These are phyloP conservation scores for Rhodinocichla rosea DNA, from an alignment of 2,113 vertebrate genomes.

Conservation along the genomic window DNA sequence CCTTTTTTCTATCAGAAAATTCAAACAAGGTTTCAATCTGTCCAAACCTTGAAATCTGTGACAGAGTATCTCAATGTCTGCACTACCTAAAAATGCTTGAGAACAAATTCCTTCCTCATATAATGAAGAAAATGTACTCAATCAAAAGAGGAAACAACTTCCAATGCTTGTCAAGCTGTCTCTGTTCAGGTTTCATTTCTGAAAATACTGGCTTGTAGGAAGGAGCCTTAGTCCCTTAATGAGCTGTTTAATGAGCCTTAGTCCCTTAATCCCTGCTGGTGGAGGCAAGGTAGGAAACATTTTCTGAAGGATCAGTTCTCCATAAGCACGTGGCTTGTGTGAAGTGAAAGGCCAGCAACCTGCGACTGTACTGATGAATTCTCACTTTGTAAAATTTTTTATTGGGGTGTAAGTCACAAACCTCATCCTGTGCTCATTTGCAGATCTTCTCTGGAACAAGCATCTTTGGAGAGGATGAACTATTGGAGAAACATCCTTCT, in stretches of 20 bases:
- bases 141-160: constrained; percentile 16
- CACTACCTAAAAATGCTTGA: neutral
- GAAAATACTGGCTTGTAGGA: constrained; percentile 3
- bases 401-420: neutral
- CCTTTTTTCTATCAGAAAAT: neutral
- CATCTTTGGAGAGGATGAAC: neutral
- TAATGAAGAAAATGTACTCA: constrained; percentile 25
- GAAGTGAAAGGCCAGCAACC: neutral
- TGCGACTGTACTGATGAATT: neutral
- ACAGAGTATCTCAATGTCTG: neutral
- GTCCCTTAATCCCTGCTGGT: neutral
- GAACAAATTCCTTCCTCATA: constrained; percentile 10
- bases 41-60: neutral
- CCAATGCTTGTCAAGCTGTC: constrained; percentile 23
- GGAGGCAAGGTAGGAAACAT: neutral
- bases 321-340: neutral
- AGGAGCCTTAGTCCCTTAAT: neutral
- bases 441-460: neutral
- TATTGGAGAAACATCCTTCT: neutral
- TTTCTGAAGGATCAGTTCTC: neutral
- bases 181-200: neutral
- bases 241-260: neutral
- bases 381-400: neutral
- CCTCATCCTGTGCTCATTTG: neutral
- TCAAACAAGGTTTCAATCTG: neutral